Evolutionary conservation across 2,797 vertebrate species (phyloP).

Genomic region (Anabacerthia variegaticeps): DNA sequence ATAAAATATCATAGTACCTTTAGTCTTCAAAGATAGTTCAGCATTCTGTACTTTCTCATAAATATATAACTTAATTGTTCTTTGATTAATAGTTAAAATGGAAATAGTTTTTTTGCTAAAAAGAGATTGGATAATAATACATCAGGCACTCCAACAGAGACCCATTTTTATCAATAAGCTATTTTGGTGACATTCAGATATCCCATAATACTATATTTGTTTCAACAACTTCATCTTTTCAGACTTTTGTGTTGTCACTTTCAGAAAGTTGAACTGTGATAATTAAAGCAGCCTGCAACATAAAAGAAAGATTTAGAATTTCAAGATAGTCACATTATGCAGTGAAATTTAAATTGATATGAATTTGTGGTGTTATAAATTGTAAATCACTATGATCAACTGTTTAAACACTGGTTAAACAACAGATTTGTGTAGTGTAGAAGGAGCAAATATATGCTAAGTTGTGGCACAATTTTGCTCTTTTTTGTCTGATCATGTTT

Average conservation of each 20-base stretch:
- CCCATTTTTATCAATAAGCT: conserved; percentile 36
- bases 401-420: conserved; percentile 10
- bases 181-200: conserved; percentile 30
- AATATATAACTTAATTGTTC: conserved; percentile 24
- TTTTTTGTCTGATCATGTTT: not conserved
- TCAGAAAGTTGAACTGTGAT: conserved; percentile 18
- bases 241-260: conserved; percentile 1
- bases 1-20: not conserved
- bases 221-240: conserved; percentile 39
- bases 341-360: conserved; percentile 20
- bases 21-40: not conserved
- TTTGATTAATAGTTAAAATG: conserved; percentile 62
- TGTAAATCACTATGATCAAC: conserved; percentile 27
- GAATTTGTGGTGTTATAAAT: not conserved
- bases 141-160: conserved; percentile 24
- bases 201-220: conserved; percentile 21
- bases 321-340: conserved; percentile 7
- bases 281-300: conserved; percentile 18
- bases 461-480: not conserved
- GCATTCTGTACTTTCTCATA: not conserved
- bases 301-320: conserved; percentile 35
- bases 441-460: not conserved
- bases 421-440: not conserved
- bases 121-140: not conserved
- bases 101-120: not conserved